Evolutionary conservation across 2,113 vertebrate species (phyloP).

Genomic region (Gavia stellata): DNA sequence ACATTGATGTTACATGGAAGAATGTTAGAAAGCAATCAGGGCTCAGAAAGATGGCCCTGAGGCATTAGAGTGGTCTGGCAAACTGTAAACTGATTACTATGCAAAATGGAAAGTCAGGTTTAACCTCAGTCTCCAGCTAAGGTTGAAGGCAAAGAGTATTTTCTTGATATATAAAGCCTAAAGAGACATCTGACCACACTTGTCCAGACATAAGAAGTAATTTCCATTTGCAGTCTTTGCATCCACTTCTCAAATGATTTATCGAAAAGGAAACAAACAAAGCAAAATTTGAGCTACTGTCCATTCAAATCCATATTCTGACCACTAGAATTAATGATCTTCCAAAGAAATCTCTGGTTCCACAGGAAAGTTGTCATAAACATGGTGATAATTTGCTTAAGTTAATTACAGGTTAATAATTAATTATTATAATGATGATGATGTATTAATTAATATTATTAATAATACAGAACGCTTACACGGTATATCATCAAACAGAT

Average conservation of each 20-base stretch:
- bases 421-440: background rate
- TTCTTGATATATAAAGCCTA: background rate
- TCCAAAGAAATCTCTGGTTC: background rate
- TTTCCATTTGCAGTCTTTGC: background rate
- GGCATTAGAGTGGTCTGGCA: background rate
- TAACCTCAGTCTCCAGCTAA: background rate
- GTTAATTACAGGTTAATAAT: background rate
- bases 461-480: background rate
- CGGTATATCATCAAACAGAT: background rate
- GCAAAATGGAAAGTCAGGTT: background rate
- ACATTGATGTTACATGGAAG: accelerated
- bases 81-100: background rate
- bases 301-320: background rate
- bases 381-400: background rate
- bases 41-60: background rate
- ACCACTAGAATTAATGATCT: background rate
- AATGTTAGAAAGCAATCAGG: background rate
- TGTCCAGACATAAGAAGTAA: background rate
- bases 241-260: background rate
- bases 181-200: background rate
- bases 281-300: background rate
- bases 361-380: background rate
- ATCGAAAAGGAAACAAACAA: background rate
- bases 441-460: background rate
- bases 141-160: accelerated